Base-by-base conservation (phyloP, 2,888 invertebrate genomes). In the Pelosia muscerda region DNA sequence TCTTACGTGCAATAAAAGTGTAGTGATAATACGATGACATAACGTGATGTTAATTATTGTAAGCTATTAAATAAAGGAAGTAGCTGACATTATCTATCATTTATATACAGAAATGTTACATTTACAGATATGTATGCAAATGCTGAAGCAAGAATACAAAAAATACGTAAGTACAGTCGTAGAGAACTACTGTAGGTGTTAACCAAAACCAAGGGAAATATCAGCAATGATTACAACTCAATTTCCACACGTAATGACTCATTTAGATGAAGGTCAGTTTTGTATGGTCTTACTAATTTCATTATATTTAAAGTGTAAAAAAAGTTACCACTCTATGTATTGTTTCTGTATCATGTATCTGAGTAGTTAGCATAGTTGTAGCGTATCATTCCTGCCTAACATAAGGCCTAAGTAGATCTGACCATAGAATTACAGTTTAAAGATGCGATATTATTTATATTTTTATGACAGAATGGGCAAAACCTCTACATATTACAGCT, bases 61-160 rank as follows among this genome's bases (percentile, higher is more conserved):
- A 59, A 68, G 61, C 66, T 60, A 76, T 67, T 68, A 69, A 74
- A 62, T 63, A 66, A 63, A 73, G 80, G 70, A 79, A 71, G 54
- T 65, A n/a, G 26, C 64, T 62, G 31, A 63, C 66, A 68, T 67
- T 72, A 63, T 11, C 38, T 57, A 53, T 26, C 26, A 67, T 54
- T 66, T 38, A 23, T 26, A 58, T 49, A 63, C 28, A 38, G 22
- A 67, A 53, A 23, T 28, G 63, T 38, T 22, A 58, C 28, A 42
- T 63, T 54, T n/a, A 54, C n/a, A 64, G 65, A 71, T 53, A 67
- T 49, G 66, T 60, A 69, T 69, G 65, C 26, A 42, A 72, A 74
- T 77, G n/a, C 22, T 63, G 61, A 71, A 69, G 68, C 65, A 53
- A 74, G 66, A 23, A 56, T 62, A 67, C 15, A 66, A 55, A 26